Evolutionary conservation across 2,888 invertebrate genomes (phyloP), one percentile per base, ranked within the genome.

Genomic region (Coleophora deauratella): DNA sequence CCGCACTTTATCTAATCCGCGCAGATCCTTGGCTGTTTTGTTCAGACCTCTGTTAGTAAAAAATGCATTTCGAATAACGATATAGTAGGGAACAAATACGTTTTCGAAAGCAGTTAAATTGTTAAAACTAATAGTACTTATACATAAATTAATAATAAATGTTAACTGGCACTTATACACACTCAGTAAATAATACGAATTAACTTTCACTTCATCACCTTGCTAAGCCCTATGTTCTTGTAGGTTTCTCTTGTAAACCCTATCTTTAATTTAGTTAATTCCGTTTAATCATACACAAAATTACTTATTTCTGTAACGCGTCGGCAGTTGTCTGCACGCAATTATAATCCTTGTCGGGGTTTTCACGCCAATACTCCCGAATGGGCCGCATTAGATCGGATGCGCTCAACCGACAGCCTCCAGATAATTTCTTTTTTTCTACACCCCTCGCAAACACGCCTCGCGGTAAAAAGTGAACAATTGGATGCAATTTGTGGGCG

Each of bases 401-500:
- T 66, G 63, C 68, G 65, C 56, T 52, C 56, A 63, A 59, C 62
- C 67, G 60, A 59, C 52, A 52, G 57, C 51, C 54, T 51, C 57
- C 40, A 52, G 60, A 71, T 72, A 69, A 72, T 72, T 73, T 70
- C 66, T 62, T 67, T 68, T 58, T 65, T 61, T 60, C 51, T 57
- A 60, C 72, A 68, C 76, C 80, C 78, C 70, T 67, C 61, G 51
- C 54, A 67, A 65, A 71, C 66, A 66, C 60, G 63, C 58, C 66
- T 69, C 59, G 69, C 57, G 74, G 74, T 82, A 85, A 85, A 85
- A 84, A 85, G 72, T 82, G 84, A 84, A 85, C 85, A 84, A 84
- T 84, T 82, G 81, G 72, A 73, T 77, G 81, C 84, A 84, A 85
- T 85, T 84, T 85, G 84, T 73, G 82, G 82, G 72, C 70, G 73